Evolutionary conservation across 2,888 invertebrate genomes (phyloP), one percentile per base, ranked within the genome.

Genomic region (Coleophora deauratella): DNA sequence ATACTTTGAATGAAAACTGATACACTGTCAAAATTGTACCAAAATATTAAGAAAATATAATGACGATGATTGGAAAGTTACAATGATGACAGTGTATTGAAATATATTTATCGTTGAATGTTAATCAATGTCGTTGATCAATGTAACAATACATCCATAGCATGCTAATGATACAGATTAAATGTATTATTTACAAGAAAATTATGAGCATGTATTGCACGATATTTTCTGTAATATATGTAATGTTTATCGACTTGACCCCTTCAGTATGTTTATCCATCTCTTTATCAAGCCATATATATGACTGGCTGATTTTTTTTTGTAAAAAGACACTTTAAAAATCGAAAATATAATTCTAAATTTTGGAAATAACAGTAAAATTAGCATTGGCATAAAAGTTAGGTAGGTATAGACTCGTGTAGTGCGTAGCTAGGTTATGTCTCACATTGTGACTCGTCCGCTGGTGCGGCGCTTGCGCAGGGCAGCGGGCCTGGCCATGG

Each of bases 361-460:
- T 40, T n/a, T n/a, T 40, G 35, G 21, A 35, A 7, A 31, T 32
- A 40, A 44, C 45, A 55, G 53, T 63, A 48, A 44, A 66, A 74
- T 74, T 78, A 73, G 77, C 74, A n/a, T n/a, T n/a, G n/a, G n/a
- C n/a, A n/a, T n/a, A n/a, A n/a, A n/a, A n/a, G n/a, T n/a, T n/a
- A 65, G 65, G 51, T 62, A 47, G 55, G 52, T 52, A 50, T 58
- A 58, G 44, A 61, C 49, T 53, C 59, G 66, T 49, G 53, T 73
- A 77, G 77, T 57, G 60, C 55, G 78, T 82, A 84, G 84, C 68
- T 85, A 85, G 84, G 80, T 80, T 67, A 66, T 75, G 75, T 80
- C 85, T 84, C 81, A 85, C 82, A 72, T 80, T 82, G 78, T 84
- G 84, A 85, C 82, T 84, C 78, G 81, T 84, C 84, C 85, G 84